phyloP scores from a whole-genome alignment of 1,140 invertebrate genomes.

The Orchestia grillus region DNA sequence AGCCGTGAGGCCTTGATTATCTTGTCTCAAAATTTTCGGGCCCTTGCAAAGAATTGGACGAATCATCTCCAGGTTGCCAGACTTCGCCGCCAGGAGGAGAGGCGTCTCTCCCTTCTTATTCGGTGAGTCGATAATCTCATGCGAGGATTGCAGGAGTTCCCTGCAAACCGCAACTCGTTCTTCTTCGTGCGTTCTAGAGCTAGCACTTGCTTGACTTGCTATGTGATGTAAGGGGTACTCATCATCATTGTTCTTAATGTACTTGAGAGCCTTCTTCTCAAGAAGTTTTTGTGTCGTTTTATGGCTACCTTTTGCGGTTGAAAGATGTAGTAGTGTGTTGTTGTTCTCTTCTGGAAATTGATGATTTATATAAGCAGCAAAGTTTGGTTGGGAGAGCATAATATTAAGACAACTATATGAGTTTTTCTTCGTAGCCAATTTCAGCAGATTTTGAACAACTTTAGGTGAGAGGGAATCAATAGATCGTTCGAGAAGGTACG shows the following conservation, averaged over 20 bases:
- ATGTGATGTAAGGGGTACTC: constrained; percentile 24
- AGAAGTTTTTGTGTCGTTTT: constrained; percentile 11
- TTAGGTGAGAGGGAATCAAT: background rate
- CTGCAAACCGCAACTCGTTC: background rate
- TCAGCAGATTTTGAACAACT: background rate
- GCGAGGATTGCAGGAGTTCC: background rate
- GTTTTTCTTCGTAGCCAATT: constrained; percentile 35
- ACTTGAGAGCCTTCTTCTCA: background rate
- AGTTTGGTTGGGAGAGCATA: background rate
- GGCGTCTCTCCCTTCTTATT: constrained; percentile 11
- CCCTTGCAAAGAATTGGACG: background rate
- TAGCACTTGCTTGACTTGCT: background rate
- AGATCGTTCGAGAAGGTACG: background rate
- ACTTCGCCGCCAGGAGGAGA: background rate
- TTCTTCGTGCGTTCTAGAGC: background rate
- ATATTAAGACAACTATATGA: constrained; percentile 1
- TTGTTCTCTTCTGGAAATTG: constrained; percentile 18
- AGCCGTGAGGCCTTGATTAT: constrained; percentile 13
- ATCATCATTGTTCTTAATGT: constrained; percentile 3
- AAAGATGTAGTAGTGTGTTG: constrained; percentile 25
- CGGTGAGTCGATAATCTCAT: background rate
- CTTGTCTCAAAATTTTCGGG: background rate
- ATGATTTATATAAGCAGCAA: constrained; percentile 13
- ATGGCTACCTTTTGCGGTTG: background rate
- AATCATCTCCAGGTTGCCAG: constrained; percentile 31